Base-by-base conservation (phyloP, 1,140 invertebrate species). In the Zaprionus inermis region DNA sequence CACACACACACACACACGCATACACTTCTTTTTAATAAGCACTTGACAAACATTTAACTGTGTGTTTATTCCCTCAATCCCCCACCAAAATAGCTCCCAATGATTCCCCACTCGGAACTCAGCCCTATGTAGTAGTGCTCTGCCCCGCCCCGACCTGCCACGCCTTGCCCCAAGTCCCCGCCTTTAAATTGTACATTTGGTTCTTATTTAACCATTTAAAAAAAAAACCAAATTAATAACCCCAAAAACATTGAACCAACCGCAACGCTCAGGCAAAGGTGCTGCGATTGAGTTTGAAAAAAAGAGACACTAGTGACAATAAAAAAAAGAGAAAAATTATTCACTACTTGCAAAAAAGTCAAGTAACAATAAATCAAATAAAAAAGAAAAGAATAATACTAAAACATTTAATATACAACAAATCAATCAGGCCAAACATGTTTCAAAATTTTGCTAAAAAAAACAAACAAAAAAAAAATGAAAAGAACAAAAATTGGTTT, bases 381-480 rank as follows among this genome's bases (percentile, higher is more conserved):
- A 71, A 66, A 64, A 68, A 10, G 44, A 61, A 75, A 63, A 41
- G 49, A 54, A 83, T 63, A 84, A 84, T 74, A 80, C 66, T 80
- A 80, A 72, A 73, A 78, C 78, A 83, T 81, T 81, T 81, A 81
- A 84, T 84, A 83, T 84, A 81, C 72, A 82, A 91, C 90, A 91
- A 91, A 91, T 91, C 90, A 91, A 92, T 92, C 91, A 91, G 91
- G 91, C 91, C 91, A 92, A 92, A 92, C 79, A 91, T 91, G 84
- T 91, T 92, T 92, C 91, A 91, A 92, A 92, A 92, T 92, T 92
- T 84, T 86, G 82, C 82, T 79, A 80, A 80, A 82, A 82, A 76
- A 72, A 61, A 75, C 56, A 58, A 66, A 20, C 69, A 61, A 52
- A 81, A 83, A 49, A 12, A 36, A 34, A 67, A 49, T n/a, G 30